Conservation (phyloP, 2,888 invertebrate species). For the Xanthia icteritia region DNA sequence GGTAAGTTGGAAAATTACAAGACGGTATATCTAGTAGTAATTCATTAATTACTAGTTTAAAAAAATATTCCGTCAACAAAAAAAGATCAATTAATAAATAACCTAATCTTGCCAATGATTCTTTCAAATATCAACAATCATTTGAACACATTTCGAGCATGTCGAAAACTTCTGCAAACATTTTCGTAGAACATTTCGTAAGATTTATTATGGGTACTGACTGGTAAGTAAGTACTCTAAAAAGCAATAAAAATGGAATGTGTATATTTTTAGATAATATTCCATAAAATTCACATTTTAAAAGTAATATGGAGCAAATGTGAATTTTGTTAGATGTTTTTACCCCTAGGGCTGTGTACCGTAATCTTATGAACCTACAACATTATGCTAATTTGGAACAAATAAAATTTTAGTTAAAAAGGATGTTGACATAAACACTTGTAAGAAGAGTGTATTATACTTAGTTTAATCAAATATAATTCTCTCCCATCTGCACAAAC, state of each 20-base stretch:
- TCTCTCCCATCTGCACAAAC: background rate
- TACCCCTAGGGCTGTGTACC: background rate
- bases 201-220: background rate
- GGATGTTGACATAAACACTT: background rate
- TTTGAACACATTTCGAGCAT: background rate
- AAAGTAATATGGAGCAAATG: background rate
- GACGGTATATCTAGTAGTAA: background rate
- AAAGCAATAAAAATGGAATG: background rate
- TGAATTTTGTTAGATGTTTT: background rate
- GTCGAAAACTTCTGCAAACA: background rate
- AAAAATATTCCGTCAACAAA: background rate
- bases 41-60: background rate
- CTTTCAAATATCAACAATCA: background rate
- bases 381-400: background rate
- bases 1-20: background rate
- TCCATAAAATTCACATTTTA: background rate
- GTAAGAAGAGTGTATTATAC: background rate
- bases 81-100: background rate
- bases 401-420: background rate
- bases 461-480: slow-evolving; percentile 1
- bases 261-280: background rate
- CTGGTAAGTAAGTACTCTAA: background rate
- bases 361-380: background rate
- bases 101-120: background rate
- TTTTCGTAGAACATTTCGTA: background rate